Conservation (phyloP, 2,888 invertebrate species). For the Amiota communis region DNA sequence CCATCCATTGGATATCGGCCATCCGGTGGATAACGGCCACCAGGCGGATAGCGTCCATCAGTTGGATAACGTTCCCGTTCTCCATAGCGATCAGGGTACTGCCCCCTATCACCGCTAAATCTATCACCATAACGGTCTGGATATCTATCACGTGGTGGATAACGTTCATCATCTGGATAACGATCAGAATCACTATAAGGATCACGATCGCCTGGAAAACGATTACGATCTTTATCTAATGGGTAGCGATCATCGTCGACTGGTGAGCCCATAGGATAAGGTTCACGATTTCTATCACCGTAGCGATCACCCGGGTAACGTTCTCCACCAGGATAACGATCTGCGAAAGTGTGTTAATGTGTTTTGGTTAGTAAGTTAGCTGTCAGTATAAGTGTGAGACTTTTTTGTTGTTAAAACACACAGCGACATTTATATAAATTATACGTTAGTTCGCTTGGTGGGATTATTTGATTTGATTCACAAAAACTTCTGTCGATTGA, state of each 20-base stretch:
- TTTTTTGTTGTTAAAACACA: slow-evolving; percentile 1
- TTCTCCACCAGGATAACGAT: slow-evolving; percentile 68
- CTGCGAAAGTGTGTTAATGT: slow-evolving; percentile 47
- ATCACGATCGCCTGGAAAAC: slow-evolving; percentile 51
- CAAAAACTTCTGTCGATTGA: neutral
- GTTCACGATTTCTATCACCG: slow-evolving; percentile 55
- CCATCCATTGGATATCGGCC: slow-evolving; percentile 48
- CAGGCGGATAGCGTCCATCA: slow-evolving; percentile 54
- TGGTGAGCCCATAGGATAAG: slow-evolving; percentile 42
- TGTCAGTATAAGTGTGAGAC: slow-evolving; percentile 54
- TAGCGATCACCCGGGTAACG: slow-evolving; percentile 69
- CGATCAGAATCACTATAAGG: slow-evolving; percentile 55
- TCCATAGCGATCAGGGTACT: slow-evolving; percentile 50
- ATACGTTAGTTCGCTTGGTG: slow-evolving; percentile 34
- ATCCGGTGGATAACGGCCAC: slow-evolving; percentile 54
- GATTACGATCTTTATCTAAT: slow-evolving; percentile 49
- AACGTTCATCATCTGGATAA: slow-evolving; percentile 51
- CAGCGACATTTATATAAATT: neutral
- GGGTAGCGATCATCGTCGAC: slow-evolving; percentile 52
- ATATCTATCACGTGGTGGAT: slow-evolving; percentile 54
- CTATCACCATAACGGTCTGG: slow-evolving; percentile 45
- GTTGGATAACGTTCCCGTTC: slow-evolving; percentile 56
- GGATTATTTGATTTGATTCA: slow-evolving; percentile 39
- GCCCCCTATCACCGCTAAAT: slow-evolving; percentile 48
- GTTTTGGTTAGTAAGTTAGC: slow-evolving; percentile 65